A percentile compares a stretch with the other conserved stretches of the same genome.
Conservation (phyloP, 1,140 invertebrate genomes). For the Calosoma granatense region DNA sequence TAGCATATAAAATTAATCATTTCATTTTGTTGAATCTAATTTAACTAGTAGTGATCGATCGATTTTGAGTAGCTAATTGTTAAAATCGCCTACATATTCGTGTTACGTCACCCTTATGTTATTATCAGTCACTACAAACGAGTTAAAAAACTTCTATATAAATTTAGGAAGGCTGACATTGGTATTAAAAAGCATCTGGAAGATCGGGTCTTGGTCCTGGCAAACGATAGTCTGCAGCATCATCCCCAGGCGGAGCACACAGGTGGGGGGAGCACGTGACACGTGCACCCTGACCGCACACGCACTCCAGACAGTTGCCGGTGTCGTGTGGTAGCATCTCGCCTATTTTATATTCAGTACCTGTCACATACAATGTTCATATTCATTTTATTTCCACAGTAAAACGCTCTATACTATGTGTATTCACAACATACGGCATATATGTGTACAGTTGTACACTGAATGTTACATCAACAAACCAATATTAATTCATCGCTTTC, state of each 20-base stretch:
- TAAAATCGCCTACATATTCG: no score
- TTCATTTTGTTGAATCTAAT: no score
- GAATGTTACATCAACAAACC: no score
- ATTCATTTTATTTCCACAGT: neutral
- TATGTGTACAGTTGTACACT: no score
- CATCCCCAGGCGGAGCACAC: slow-evolving; percentile 28
- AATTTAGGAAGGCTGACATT: slow-evolving; percentile 4
- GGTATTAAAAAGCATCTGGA: slow-evolving; percentile 26
- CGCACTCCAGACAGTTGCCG: slow-evolving; percentile 57
- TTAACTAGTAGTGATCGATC: no score
- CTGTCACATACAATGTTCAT: slow-evolving; percentile 33
- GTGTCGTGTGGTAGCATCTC: slow-evolving; percentile 54
- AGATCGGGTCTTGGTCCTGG: slow-evolving; percentile 25
- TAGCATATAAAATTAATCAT: no score
- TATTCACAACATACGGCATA: no score
- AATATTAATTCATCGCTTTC: no score
- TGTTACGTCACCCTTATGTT: neutral
- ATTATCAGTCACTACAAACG: slow-evolving; percentile 7
- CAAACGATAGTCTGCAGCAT: slow-evolving; percentile 31
- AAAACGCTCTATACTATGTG: no score
- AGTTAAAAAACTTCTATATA: slow-evolving; percentile 7
- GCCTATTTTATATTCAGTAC: slow-evolving; percentile 49
- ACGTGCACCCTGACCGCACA: slow-evolving; percentile 50
- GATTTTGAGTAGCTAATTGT: no score
- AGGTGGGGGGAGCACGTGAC: slow-evolving; percentile 52